Conservation (phyloP, 2,113 vertebrate genomes). For the Drymodes brunneopygia region DNA sequence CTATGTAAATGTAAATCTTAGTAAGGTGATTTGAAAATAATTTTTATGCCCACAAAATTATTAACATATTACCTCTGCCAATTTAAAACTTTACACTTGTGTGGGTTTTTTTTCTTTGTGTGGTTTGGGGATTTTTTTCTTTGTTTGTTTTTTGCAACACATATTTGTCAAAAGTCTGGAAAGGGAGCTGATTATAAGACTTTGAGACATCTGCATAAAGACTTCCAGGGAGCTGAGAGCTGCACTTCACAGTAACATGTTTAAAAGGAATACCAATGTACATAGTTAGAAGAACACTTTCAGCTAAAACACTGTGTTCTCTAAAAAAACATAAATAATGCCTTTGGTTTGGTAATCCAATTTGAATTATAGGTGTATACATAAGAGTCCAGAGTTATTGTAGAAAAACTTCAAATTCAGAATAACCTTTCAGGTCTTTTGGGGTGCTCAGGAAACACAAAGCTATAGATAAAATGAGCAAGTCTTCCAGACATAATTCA, state of each 20-base stretch:
- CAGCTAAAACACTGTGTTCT: not conserved
- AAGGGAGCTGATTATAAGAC: not conserved
- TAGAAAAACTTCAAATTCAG: not conserved
- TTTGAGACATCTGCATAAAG: not conserved
- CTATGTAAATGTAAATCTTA: not conserved
- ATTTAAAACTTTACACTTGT: not conserved
- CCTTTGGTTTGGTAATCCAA: not conserved
- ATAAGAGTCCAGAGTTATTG: not conserved
- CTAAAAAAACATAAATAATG: not conserved
- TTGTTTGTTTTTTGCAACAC: not conserved
- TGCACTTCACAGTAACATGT: not conserved
- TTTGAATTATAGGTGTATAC: not conserved
- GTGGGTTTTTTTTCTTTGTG: not conserved
- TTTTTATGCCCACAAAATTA: not conserved
- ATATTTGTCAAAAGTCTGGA: not conserved
- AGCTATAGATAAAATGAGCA: not conserved
- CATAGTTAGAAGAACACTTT: not conserved
- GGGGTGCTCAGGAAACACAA: not conserved
- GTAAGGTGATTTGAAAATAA: not conserved
- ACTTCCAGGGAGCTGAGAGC: not conserved
- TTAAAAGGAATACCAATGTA: not conserved
- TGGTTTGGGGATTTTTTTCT: not conserved
- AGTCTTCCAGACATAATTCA: not conserved
- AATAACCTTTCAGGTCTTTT: not conserved
- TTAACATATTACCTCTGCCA: not conserved